These are phyloP conservation scores for Leptinotarsa peninsularis DNA, from an alignment of 2,888 invertebrate genomes.

Conservation along the genomic window DNA sequence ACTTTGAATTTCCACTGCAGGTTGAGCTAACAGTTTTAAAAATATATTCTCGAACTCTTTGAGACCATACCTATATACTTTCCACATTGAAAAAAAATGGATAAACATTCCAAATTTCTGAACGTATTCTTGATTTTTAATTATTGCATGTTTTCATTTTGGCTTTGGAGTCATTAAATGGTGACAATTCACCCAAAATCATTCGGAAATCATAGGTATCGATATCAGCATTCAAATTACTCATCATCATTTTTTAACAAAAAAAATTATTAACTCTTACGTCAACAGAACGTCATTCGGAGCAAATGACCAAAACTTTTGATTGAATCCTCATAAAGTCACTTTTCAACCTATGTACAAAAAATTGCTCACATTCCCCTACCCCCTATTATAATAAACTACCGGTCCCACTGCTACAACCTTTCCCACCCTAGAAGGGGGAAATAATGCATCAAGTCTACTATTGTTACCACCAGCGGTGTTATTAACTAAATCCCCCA, in stretches of 20 bases:
- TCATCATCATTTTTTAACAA: background rate
- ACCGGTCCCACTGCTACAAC: constrained; percentile 81
- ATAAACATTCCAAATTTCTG: too few relatives aligned
- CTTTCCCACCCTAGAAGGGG: constrained; percentile 72
- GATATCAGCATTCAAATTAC: too few relatives aligned
- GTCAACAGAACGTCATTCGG: background rate
- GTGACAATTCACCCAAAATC: too few relatives aligned
- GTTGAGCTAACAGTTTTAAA: too few relatives aligned
- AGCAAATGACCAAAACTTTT: constrained; percentile 32
- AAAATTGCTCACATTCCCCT: background rate
- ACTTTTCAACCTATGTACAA: constrained; percentile 37
- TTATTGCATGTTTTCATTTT: too few relatives aligned
- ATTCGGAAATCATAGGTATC: too few relatives aligned
- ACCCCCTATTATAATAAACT: constrained; percentile 72
- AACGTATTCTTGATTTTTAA: too few relatives aligned
- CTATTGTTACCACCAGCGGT: constrained; percentile 55
- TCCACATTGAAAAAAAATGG: too few relatives aligned
- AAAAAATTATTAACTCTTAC: background rate
- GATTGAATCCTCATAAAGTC: constrained; percentile 46
- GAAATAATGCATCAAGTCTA: constrained; percentile 48
- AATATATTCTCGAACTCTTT: too few relatives aligned
- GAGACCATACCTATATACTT: too few relatives aligned
- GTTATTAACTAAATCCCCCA: constrained; percentile 69
- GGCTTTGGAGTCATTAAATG: too few relatives aligned
- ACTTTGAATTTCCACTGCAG: too few relatives aligned